Percentiles rank a stretch among this genome's conserved stretches.
Conservation (phyloP, 2,797 vertebrate genomes). For the Threskiornis aethiopicus region DNA sequence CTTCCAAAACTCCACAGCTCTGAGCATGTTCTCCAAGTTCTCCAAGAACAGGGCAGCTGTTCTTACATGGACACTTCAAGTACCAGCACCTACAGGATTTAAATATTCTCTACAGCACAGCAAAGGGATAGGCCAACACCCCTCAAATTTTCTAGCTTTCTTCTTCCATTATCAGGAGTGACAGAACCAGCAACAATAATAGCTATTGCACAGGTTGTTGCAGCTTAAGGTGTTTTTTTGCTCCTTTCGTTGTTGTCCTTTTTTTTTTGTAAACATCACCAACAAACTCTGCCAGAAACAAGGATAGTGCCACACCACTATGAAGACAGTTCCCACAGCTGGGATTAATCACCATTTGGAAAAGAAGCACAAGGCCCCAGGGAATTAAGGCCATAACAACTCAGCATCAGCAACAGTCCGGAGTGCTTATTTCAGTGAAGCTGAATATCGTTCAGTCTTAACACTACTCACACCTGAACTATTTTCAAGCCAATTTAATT, state of each 20-base stretch:
- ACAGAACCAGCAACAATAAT: neutral
- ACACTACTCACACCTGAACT: neutral
- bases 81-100: neutral
- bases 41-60: neutral
- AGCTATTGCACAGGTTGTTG: neutral
- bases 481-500: neutral
- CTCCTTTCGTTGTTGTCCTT: no score
- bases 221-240: neutral
- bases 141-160: neutral
- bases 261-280: neutral
- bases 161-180: neutral
- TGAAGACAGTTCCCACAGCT: neutral
- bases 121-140: neutral
- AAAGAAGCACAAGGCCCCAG: neutral
- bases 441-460: neutral
- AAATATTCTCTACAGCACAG: neutral
- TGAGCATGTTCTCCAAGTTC: neutral
- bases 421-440: neutral
- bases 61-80: neutral
- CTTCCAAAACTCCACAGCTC: neutral
- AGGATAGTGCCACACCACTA: neutral
- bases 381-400: neutral
- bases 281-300: neutral
- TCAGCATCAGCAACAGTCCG: neutral
- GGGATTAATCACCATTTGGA: neutral